Evolutionary conservation across 2,797 vertebrate species (phyloP).

Genomic region (Miopithecus talapoin): DNA sequence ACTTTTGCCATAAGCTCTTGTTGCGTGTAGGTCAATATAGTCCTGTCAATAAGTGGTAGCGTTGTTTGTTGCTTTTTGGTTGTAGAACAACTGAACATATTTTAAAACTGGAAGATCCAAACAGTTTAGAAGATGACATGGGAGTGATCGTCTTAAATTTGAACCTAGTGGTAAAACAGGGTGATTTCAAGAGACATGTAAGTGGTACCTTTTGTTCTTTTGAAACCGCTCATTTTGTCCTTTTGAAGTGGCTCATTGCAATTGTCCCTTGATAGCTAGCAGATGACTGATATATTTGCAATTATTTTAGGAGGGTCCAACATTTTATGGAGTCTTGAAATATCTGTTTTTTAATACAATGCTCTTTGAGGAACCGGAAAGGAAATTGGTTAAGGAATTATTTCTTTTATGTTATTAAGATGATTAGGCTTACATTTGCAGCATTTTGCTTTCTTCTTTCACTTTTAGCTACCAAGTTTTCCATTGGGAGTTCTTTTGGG

Average conservation of each 20-base stretch:
- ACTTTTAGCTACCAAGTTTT: background rate
- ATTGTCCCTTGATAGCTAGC: background rate
- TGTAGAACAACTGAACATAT: constrained; percentile 89
- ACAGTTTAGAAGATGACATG: constrained; percentile 95
- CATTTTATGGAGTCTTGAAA: background rate
- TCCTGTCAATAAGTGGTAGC: background rate
- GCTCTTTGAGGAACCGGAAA: background rate
- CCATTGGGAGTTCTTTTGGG: background rate
- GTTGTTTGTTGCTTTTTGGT: background rate
- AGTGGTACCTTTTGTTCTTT: constrained; percentile 67
- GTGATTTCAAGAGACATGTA: constrained; percentile 92
- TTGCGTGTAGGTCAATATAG: background rate
- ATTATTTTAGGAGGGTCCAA: background rate
- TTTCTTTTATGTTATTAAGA: background rate
- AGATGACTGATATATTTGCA: background rate
- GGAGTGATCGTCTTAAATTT: constrained; percentile 92
- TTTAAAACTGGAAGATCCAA: constrained; percentile 91
- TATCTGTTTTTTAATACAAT: background rate
- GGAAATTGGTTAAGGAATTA: background rate
- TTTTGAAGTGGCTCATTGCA: background rate
- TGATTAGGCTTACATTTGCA: background rate
- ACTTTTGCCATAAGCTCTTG: background rate
- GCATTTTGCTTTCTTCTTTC: background rate
- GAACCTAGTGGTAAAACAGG: constrained; percentile 90
- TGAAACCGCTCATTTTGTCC: background rate